A percentile compares a stretch with the other conserved stretches of the same genome.
phyloP scores from a whole-genome alignment of 2,113 vertebrate genomes.

The Leptobrachium leishanense region DNA sequence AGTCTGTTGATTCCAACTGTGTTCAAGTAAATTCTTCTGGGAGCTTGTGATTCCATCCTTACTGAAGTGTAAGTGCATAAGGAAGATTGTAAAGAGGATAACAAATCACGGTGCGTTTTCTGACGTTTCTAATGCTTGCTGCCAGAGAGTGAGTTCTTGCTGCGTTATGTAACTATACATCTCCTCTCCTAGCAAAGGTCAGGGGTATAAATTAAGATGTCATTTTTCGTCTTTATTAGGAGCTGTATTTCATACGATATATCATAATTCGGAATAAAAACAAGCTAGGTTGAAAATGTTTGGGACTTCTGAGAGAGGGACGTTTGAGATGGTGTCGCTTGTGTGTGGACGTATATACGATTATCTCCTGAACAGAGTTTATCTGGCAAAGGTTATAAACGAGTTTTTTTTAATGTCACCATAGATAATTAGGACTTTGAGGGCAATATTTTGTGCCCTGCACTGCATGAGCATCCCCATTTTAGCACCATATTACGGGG shows the following conservation, averaged over 20 bases:
- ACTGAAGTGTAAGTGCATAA: conserved; percentile 54
- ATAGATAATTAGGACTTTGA: too few species aligned
- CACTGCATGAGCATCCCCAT: too few species aligned
- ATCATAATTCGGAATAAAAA: conserved; percentile 52
- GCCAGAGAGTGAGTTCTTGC: conserved; percentile 61
- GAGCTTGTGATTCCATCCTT: conserved; percentile 47
- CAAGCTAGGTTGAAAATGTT: conserved; percentile 55
- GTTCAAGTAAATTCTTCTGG: conserved; percentile 44
- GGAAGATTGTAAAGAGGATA: conserved; percentile 60
- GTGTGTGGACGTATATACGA: background rate
- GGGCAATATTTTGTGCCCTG: too few species aligned
- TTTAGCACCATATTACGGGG: too few species aligned
- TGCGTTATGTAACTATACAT: conserved; percentile 59
- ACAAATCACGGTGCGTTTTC: conserved; percentile 61
- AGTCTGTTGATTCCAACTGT: conserved; percentile 57
- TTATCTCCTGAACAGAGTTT: background rate
- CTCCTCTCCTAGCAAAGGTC: conserved; percentile 68
- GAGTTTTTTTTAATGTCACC: too few species aligned
- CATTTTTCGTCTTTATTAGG: conserved; percentile 53
- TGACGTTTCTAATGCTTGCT: conserved; percentile 66
- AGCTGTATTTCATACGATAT: conserved; percentile 52
- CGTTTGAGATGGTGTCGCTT: background rate
- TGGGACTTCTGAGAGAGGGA: conserved; percentile 29
- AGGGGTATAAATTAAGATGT: conserved; percentile 67
- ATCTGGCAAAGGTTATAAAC: too few species aligned